Base-by-base conservation (phyloP, 2,113 vertebrate species). In the Canis aureus region DNA sequence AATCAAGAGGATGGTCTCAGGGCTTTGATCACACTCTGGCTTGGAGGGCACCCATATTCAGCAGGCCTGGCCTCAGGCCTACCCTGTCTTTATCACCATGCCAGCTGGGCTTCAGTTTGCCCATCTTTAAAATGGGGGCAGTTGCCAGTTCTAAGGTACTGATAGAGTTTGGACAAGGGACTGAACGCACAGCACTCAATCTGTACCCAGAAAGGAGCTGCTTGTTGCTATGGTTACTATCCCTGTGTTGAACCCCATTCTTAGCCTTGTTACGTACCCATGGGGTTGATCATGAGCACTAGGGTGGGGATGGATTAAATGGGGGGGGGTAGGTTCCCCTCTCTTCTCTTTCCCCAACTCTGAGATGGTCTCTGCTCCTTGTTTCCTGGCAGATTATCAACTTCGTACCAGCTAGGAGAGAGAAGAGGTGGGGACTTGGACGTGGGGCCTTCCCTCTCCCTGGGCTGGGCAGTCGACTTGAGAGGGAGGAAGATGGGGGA, bases 391-490 rank as follows among this genome's bases (percentile, higher is more conserved):
- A 98, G 98, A 98, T 97, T 99, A 98, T 91, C 98, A 99, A 59
- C 98, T 99, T 85, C 98, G 98, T 15, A 98, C 98, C 97, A 98
- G 97, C 95, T 99, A 98, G 94, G 43, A 73, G 27, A 51, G 35
- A 91, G 32, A 78, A 57, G 93, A 62, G 29, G 32, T 27, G n/a
- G 27, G 80, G 55, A 32, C 51, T 22, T 53, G 78, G 74, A 62
- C 15, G 4, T 15, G 51, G 25, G 82, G 10, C 8, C 55, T 25
- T 57, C 51, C 67, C 22, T 51, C 84, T 60, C 32, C 20, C 35
- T 32, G 27, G 64, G 19, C 64, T 10, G 51, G 4, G 8, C 66
- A 55, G 7, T 60, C 66, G 49, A 76, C 16, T 93, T n/a, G 23
- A 53, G n/a, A 62, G 16, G 16, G 57, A 12, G 53, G 82, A 23